Percentiles rank a stretch among this genome's conserved stretches.
Evolutionary conservation across 2,113 vertebrate species (phyloP).

Genomic region (Naja naja): DNA sequence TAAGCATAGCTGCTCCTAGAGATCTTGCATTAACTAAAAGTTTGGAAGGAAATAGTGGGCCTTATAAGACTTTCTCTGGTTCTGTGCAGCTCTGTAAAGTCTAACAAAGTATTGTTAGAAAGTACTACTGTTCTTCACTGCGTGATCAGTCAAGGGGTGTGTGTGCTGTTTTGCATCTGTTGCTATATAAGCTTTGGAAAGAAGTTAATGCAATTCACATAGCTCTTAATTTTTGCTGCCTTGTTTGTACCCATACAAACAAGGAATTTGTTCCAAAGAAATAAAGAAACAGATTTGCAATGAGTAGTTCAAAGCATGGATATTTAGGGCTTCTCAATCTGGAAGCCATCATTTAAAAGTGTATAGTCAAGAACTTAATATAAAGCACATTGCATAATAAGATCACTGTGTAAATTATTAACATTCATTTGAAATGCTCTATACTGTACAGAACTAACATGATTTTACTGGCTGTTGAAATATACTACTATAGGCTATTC

Average conservation of each 20-base stretch:
- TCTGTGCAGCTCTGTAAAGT: neutral
- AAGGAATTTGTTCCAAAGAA: constrained; percentile 80
- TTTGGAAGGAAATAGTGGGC: neutral
- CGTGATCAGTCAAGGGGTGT: no score
- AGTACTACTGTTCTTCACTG: neutral
- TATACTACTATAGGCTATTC: neutral
- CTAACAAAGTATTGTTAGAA: neutral
- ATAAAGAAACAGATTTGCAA: constrained; percentile 98
- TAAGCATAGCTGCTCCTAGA: neutral
- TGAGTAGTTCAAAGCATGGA: constrained; percentile 70
- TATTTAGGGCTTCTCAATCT: neutral
- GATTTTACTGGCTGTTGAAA: neutral
- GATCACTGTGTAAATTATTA: neutral
- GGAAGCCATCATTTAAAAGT: neutral
- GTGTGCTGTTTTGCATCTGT: neutral
- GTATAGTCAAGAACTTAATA: neutral
- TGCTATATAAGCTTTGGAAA: neutral
- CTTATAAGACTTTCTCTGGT: neutral
- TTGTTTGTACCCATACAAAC: constrained; percentile 17
- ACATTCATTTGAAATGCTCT: neutral
- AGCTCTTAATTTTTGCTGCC: constrained; percentile 5
- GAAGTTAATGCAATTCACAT: neutral
- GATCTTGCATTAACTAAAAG: neutral
- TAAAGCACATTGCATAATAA: neutral
- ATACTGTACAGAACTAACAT: neutral